These are phyloP conservation scores for Microtus pennsylvanicus DNA, from an alignment of 2,113 vertebrate species.

Conservation along the genomic window DNA sequence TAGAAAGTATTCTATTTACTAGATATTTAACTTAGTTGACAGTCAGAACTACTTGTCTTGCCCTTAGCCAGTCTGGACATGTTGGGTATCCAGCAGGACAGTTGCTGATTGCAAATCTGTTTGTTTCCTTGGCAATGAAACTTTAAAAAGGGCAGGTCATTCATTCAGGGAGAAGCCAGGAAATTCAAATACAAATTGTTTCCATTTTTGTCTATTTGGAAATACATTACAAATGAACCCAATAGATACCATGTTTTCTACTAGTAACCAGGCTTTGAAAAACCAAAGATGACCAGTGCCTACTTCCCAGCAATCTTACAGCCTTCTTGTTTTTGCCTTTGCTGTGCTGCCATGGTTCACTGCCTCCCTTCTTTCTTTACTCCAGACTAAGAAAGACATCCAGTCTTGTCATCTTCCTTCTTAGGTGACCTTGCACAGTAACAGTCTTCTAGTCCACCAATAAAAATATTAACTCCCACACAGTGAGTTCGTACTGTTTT, in stretches of 20 bases:
- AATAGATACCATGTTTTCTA: background rate
- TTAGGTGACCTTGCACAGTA: background rate
- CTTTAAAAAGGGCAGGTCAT: background rate
- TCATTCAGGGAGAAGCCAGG: constrained; percentile 49
- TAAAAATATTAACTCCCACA: background rate
- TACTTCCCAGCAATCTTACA: background rate
- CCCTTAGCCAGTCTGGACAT: constrained; percentile 28
- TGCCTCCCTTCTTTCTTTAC: background rate
- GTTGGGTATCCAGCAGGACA: background rate
- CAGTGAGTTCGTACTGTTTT: background rate
- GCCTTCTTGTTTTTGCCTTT: background rate
- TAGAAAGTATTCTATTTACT: constrained; percentile 3
- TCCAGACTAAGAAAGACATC: background rate
- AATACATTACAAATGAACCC: constrained; percentile 39
- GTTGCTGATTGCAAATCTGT: constrained; percentile 18
- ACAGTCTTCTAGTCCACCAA: background rate
- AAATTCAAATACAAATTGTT: constrained; percentile 36
- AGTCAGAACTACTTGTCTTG: background rate
- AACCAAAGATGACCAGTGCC: constrained; percentile 29
- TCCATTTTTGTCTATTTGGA: constrained; percentile 26
- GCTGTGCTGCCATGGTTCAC: background rate
- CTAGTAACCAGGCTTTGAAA: constrained; percentile 9
- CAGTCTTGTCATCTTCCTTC: background rate
- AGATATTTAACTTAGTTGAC: constrained; percentile 43
- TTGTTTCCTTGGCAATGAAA: background rate